Conservation (phyloP, 2,888 invertebrate genomes). For the Pomacea canaliculata region DNA sequence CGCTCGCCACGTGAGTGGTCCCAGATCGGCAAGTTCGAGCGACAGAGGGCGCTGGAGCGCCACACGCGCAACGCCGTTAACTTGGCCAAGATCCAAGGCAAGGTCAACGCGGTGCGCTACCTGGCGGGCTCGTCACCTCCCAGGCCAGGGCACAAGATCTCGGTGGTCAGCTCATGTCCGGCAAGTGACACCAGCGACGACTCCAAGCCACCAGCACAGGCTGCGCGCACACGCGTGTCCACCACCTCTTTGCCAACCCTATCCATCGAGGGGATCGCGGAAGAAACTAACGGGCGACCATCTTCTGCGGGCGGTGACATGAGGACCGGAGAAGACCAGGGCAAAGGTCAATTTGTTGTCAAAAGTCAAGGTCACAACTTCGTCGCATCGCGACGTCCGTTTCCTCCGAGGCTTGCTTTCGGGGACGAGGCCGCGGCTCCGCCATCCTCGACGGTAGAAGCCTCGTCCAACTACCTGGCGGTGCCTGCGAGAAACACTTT, state of each 20-base stretch:
- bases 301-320: constrained; percentile 5
- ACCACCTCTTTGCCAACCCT: constrained; percentile 22
- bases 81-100: constrained; percentile 32
- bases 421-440: too few species aligned
- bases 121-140: not conserved
- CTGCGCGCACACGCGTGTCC: too few species aligned
- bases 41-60: constrained; percentile 40
- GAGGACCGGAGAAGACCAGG: not conserved
- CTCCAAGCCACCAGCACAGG: too few species aligned
- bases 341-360: not conserved
- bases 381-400: too few species aligned
- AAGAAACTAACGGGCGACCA: not conserved
- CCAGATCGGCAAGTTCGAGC: constrained; percentile 51
- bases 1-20: constrained; percentile 56
- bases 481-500: too few species aligned
- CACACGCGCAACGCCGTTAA: constrained; percentile 38
- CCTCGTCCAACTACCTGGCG: too few species aligned
- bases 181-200: not conserved
- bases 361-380: too few species aligned
- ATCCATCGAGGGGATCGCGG: not conserved
- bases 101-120: constrained; percentile 4
- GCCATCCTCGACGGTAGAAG: too few species aligned
- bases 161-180: constrained; percentile 4
- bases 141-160: not conserved
- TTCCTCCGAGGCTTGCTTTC: too few species aligned